phyloP scores from a whole-genome alignment of 2,888 invertebrate species.

The Acleris holmiana region DNA sequence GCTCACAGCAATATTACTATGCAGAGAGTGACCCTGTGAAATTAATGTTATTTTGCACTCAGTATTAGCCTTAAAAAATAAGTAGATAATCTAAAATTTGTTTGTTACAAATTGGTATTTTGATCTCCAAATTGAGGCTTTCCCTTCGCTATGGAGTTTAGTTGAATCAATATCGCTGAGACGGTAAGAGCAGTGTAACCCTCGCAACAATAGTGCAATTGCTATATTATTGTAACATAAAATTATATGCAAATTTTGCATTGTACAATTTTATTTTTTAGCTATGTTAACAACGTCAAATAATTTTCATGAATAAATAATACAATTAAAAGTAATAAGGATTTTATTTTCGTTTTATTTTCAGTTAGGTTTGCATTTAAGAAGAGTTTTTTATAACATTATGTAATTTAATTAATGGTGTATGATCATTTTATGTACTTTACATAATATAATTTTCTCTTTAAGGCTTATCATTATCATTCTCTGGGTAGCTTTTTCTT shows the following conservation, averaged over 20 bases:
- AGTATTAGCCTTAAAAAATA: conserved; percentile 76
- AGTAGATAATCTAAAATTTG: conserved; percentile 70
- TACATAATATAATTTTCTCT: conserved; percentile 39
- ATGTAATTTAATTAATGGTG: conserved; percentile 29
- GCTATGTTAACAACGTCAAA: conserved; percentile 77
- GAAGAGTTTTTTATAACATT: conserved; percentile 53
- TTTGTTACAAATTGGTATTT: conserved; percentile 57
- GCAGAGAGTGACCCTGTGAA: conserved; percentile 64
- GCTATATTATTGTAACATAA: conserved; percentile 72
- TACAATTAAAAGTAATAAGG: conserved; percentile 73
- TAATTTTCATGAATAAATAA: conserved; percentile 80
- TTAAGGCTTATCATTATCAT: conserved; percentile 37
- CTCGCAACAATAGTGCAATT: conserved; percentile 84
- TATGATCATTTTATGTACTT: conserved; percentile 22
- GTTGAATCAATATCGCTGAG: conserved; percentile 67
- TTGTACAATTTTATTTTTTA: conserved; percentile 83
- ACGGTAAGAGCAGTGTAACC: conserved; percentile 79
- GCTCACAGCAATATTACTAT: conserved; percentile 23
- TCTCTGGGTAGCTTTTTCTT: conserved; percentile 46
- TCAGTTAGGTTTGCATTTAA: conserved; percentile 68
- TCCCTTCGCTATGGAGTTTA: conserved; percentile 61
- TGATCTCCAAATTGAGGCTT: conserved; percentile 76
- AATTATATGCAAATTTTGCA: conserved; percentile 81
- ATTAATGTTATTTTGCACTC: conserved; percentile 75
- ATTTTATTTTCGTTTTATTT: conserved; percentile 74